These are phyloP conservation scores for Meloidogyne hapla DNA, from an alignment of 1,140 invertebrate genomes.

Conservation along the genomic window DNA sequence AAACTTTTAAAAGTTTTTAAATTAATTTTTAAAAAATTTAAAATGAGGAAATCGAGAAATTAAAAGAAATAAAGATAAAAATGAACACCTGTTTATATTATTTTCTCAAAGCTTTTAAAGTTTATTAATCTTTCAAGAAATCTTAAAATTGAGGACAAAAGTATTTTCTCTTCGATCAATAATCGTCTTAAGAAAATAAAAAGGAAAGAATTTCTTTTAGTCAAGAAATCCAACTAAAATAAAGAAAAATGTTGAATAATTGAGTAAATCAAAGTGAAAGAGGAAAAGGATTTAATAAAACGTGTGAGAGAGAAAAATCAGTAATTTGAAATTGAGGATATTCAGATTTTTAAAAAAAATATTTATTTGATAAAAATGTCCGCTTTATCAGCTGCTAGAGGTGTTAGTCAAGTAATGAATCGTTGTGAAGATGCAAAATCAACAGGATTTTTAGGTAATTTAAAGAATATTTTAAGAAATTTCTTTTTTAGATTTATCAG, in stretches of 20 bases:
- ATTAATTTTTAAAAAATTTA: not conserved
- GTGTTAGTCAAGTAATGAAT: conserved; percentile 55
- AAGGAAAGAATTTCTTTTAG: not conserved
- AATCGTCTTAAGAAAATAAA: not conserved
- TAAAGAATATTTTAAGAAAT: conserved; percentile 4
- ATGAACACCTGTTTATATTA: not conserved
- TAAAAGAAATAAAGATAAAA: not conserved
- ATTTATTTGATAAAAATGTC: not conserved
- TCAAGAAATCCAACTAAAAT: not conserved
- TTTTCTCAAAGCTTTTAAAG: not conserved
- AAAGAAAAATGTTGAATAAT: not conserved
- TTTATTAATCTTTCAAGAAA: not conserved
- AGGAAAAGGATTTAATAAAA: no score
- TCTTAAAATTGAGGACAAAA: not conserved
- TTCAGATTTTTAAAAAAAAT: not conserved
- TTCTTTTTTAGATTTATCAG: conserved; percentile 49
- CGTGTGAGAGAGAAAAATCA: no score
- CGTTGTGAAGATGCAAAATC: conserved; percentile 54
- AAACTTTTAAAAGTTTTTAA: no score
- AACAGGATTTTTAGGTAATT: conserved; percentile 52
- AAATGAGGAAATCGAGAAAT: not conserved
- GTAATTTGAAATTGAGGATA: no score
- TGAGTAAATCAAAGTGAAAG: not conserved
- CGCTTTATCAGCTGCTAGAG: conserved; percentile 46
- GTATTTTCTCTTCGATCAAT: not conserved